Conservation (phyloP, 2,113 vertebrate genomes). For the Tichodroma muraria region DNA sequence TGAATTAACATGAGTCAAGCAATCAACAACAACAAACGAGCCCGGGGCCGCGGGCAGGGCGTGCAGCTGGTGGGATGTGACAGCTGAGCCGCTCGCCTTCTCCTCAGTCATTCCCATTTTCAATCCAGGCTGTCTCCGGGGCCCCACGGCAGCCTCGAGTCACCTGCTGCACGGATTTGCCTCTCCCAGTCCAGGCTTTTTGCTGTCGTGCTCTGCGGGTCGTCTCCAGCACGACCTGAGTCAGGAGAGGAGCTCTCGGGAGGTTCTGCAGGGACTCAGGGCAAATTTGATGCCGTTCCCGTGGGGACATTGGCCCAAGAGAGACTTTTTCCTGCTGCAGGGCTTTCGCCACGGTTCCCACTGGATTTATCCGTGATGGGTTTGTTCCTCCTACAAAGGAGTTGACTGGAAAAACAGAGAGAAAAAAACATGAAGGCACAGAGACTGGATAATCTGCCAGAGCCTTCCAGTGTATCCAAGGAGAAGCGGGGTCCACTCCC, state of each 20-base stretch:
- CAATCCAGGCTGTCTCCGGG: not conserved
- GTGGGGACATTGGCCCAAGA: too few species aligned
- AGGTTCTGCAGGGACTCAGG: not conserved
- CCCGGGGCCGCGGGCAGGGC: not conserved
- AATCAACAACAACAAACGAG: conserved; percentile 17
- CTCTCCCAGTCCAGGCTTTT: not conserved
- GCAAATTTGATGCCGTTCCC: rapidly evolving
- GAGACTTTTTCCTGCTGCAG: not conserved
- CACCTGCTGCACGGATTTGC: not conserved
- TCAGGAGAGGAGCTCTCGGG: not conserved
- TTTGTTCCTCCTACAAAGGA: not conserved
- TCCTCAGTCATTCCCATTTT: not conserved
- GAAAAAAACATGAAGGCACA: not conserved
- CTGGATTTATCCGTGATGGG: rapidly evolving
- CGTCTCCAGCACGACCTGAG: not conserved
- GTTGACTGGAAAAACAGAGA: not conserved
- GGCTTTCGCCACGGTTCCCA: not conserved
- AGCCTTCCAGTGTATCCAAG: not conserved
- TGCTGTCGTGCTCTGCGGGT: not conserved
- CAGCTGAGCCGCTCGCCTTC: not conserved
- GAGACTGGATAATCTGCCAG: not conserved
- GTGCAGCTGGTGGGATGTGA: conserved; percentile 46
- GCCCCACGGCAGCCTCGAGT: not conserved
- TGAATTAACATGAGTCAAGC: conserved; percentile 30
- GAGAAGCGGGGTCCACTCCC: not conserved